A percentile compares a stretch with the other conserved stretches of the same genome.
Evolutionary conservation across 2,113 vertebrate species (phyloP).

Genomic region (Phalacrocorax carbo): DNA sequence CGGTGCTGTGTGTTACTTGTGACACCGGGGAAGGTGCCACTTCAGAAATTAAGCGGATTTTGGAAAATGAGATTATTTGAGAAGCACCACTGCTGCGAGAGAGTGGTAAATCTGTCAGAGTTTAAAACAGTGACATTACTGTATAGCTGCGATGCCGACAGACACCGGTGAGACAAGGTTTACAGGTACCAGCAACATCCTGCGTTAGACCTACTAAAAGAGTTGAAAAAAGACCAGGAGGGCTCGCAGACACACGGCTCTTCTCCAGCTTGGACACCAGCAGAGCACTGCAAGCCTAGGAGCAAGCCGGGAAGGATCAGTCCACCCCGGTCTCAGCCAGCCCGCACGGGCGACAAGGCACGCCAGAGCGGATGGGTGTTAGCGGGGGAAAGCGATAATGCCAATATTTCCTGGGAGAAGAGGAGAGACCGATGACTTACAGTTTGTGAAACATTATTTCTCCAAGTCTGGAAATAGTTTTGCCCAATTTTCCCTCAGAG

Average conservation of each 20-base stretch:
- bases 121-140: background rate
- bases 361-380: background rate
- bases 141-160: background rate
- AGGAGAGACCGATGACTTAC: background rate
- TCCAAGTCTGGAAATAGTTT: background rate
- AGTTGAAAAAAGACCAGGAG: background rate
- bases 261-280: background rate
- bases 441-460: background rate
- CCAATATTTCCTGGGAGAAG: background rate
- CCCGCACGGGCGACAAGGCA: background rate
- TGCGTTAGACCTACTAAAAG: background rate
- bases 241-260: accelerated
- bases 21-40: background rate
- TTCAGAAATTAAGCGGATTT: background rate
- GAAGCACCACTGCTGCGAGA: background rate
- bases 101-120: background rate
- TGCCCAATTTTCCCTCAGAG: background rate
- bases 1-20: background rate
- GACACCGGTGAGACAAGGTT: background rate
- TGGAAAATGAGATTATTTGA: background rate
- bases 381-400: background rate
- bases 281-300: background rate
- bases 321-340: background rate
- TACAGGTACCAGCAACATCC: background rate
- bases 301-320: background rate